Conservation (phyloP, 2,888 invertebrate species). For the Rhopalosiphum nymphaeae region DNA sequence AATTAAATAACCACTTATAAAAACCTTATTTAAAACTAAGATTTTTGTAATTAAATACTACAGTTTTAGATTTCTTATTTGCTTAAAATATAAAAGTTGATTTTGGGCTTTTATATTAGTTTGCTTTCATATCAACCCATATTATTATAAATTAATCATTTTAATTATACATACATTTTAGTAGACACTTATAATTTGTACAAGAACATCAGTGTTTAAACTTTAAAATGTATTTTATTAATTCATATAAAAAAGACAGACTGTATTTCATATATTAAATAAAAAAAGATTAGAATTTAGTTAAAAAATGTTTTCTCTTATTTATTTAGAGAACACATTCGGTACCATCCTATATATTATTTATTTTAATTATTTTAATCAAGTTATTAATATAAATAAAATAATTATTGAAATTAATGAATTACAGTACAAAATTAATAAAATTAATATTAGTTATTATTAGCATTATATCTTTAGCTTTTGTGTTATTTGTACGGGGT, state of each 20-base stretch:
- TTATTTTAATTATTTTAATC: not conserved
- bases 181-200: not conserved
- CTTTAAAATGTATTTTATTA: constrained; percentile 23
- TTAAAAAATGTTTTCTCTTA: constrained; percentile 17
- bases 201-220: constrained; percentile 28
- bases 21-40: constrained; percentile 23
- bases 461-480: not conserved
- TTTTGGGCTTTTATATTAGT: constrained; percentile 28
- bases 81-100: constrained; percentile 19
- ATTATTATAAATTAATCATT: not conserved
- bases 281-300: constrained; percentile 32
- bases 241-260: constrained; percentile 1
- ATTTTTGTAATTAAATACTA: constrained; percentile 30
- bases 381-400: not conserved
- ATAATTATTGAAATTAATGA: not conserved
- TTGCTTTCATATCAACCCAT: not conserved
- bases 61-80: constrained; percentile 33
- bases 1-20: constrained; percentile 23
- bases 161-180: not conserved
- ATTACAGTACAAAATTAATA: not conserved
- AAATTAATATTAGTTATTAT: not conserved
- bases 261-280: constrained; percentile 52
- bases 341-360: not conserved
- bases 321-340: not conserved
- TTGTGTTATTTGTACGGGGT: not conserved